These are phyloP conservation scores for Hippopotamus amphibius DNA, from an alignment of 2,113 vertebrate species.

Conservation along the genomic window DNA sequence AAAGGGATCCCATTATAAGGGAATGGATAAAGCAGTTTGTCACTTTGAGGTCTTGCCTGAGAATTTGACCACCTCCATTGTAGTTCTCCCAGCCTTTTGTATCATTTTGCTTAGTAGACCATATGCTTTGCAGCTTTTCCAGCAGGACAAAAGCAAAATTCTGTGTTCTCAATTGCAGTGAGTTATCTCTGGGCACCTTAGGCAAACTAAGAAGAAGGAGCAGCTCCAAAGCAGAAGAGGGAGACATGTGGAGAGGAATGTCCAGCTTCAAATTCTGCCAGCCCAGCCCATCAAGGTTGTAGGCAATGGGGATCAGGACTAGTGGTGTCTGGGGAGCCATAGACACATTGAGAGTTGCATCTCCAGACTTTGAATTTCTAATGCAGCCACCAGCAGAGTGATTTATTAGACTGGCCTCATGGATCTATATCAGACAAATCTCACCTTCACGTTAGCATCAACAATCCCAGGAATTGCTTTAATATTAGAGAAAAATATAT, in stretches of 20 bases:
- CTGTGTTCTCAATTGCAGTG: neutral
- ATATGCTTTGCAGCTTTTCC: neutral
- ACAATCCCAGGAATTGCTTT: constrained; percentile 49
- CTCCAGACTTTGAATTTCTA: constrained; percentile 63
- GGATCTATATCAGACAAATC: constrained; percentile 74
- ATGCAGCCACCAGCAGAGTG: neutral
- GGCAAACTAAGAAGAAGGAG: neutral
- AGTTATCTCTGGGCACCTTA: neutral
- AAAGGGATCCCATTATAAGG: neutral
- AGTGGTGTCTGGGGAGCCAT: neutral
- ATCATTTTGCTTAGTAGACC: neutral
- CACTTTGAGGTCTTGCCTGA: neutral
- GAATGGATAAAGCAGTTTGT: neutral
- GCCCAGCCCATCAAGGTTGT: neutral
- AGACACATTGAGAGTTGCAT: neutral
- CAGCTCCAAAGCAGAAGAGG: neutral
- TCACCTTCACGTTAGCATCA: constrained; percentile 65
- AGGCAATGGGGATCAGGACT: neutral
- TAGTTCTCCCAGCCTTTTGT: neutral
- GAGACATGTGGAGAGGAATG: neutral
- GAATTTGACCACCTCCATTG: neutral
- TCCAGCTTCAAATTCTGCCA: neutral
- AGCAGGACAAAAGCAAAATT: neutral
- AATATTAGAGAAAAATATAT: constrained; percentile 39
- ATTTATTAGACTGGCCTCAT: constrained; percentile 64